Evolutionary conservation across 1,140 invertebrate genomes (phyloP).

Genomic region (Solenopsis invicta): DNA sequence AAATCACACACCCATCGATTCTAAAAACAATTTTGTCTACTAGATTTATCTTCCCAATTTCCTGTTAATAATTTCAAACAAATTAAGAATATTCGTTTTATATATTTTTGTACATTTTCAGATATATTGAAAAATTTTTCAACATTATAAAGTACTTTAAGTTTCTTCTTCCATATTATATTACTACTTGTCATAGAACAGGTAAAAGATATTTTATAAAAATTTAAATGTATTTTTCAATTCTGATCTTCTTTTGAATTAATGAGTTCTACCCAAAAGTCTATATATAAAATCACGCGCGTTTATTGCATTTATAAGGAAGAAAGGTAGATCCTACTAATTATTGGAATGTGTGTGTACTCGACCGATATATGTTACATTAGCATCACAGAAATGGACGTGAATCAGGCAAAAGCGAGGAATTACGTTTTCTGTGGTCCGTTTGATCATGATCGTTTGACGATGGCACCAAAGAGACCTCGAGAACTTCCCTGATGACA

Average conservation of each 20-base stretch:
- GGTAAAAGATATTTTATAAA: neutral
- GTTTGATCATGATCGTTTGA: constrained; percentile 60
- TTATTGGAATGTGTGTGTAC: neutral
- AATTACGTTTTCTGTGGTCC: constrained; percentile 29
- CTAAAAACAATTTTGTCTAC: neutral
- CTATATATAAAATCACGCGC: neutral
- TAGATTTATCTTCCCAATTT: neutral
- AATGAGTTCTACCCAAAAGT: neutral
- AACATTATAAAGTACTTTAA: neutral
- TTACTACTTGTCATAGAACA: neutral
- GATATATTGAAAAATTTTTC: neutral
- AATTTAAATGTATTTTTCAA: neutral
- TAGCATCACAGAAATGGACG: neutral
- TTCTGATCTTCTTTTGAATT: neutral
- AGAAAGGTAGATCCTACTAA: neutral
- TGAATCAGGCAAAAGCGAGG: constrained; percentile 31
- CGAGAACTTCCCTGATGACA: constrained; percentile 7
- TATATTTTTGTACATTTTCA: neutral
- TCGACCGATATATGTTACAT: neutral
- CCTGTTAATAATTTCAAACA: neutral
- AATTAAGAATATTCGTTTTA: neutral
- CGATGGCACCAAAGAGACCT: constrained; percentile 33
- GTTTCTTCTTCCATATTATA: too few species aligned
- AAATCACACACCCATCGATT: neutral
- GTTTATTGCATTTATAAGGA: neutral